Conservation (phyloP, 2,113 vertebrate genomes). For the Chionodraco myersi region DNA sequence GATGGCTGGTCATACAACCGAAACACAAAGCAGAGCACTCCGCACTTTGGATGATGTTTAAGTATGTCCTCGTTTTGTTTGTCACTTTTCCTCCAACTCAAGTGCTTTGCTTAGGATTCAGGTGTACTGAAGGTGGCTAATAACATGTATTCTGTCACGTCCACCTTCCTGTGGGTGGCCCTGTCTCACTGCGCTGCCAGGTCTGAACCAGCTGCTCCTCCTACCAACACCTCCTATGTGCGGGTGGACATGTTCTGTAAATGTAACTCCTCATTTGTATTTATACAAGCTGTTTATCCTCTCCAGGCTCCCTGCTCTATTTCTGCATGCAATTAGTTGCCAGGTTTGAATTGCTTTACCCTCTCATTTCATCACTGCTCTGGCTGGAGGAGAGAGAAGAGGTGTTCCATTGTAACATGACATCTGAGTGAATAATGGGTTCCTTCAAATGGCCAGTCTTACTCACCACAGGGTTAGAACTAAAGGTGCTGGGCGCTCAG, state of each 20-base stretch:
- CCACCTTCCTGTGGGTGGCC: constrained; percentile 65
- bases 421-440: constrained; percentile 52
- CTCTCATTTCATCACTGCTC: constrained; percentile 43
- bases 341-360: constrained; percentile 56
- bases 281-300: constrained; percentile 67
- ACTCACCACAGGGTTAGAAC: constrained; percentile 33
- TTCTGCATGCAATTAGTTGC: constrained; percentile 56
- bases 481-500: constrained; percentile 42
- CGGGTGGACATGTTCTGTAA: constrained; percentile 33
- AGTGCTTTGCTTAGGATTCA: constrained; percentile 19
- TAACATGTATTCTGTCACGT: constrained; percentile 75
- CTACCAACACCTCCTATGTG: constrained; percentile 50
- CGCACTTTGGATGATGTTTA: not conserved
- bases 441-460: constrained; percentile 47
- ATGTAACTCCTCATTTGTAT: constrained; percentile 60
- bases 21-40: not conserved
- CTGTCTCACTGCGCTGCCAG: constrained; percentile 39
- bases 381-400: constrained; percentile 46
- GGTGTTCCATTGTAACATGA: constrained; percentile 76
- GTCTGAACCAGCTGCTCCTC: constrained; percentile 53
- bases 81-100: not conserved
- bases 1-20: not conserved
- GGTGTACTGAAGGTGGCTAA: constrained; percentile 59
- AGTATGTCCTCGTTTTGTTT: not conserved
- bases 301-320: constrained; percentile 33